Percentiles rank a stretch among this genome's conserved stretches.
These are phyloP conservation scores for Pseudorectes ferrugineus DNA, from an alignment of 2,113 vertebrate species.

Conservation along the genomic window DNA sequence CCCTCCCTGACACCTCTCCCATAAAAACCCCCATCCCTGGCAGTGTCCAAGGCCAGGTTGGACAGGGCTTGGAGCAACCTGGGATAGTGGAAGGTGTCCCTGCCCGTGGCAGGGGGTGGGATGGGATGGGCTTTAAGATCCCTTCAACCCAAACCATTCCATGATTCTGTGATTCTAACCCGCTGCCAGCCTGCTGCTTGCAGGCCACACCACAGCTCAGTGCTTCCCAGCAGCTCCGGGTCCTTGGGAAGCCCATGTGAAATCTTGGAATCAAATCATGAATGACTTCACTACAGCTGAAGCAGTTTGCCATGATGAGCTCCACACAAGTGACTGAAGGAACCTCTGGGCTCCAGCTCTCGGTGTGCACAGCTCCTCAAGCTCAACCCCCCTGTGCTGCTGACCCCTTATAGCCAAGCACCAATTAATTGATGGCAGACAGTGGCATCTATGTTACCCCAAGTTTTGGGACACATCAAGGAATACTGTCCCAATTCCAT, in stretches of 20 bases:
- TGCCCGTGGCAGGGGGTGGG: background rate
- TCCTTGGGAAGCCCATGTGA: background rate
- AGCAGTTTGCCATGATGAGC: background rate
- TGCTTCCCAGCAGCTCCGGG: background rate
- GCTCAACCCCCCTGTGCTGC: background rate
- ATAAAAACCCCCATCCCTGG: too few relatives aligned
- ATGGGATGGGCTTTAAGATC: background rate
- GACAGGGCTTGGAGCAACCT: accelerated
- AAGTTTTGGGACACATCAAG: background rate
- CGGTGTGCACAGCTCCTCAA: background rate
- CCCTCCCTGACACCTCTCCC: too few relatives aligned
- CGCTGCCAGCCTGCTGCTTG: background rate
- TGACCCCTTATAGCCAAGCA: background rate
- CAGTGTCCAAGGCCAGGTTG: background rate
- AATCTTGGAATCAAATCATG: background rate
- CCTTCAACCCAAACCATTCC: background rate
- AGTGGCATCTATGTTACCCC: background rate
- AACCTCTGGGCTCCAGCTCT: background rate
- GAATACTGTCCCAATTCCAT: background rate
- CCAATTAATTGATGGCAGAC: background rate
- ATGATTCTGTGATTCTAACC: background rate
- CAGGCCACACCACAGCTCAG: background rate
- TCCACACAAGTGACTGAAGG: background rate
- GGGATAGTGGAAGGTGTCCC: background rate
- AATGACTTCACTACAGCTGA: background rate